phyloP scores from a whole-genome alignment of 2,113 vertebrate species.

The human (Homo sapiens) region DNA sequence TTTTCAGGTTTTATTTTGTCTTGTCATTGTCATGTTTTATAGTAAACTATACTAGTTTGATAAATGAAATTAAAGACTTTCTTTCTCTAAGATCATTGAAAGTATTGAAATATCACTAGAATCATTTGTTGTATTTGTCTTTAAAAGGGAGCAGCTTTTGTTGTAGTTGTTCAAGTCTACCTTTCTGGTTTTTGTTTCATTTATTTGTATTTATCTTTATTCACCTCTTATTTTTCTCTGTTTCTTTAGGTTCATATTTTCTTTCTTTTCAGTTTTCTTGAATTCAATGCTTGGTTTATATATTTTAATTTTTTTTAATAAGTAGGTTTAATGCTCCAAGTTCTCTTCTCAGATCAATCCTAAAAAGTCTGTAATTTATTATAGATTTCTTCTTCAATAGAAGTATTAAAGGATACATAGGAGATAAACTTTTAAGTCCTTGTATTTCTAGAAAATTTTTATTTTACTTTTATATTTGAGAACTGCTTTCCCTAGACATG shows the following conservation, averaged over 20 bases:
- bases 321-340: neutral
- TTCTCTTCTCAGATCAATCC: neutral
- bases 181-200: neutral
- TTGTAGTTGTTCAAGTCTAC: neutral
- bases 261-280: neutral
- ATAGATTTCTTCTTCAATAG: neutral
- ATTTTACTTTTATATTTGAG: neutral
- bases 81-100: neutral
- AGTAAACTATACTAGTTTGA: neutral
- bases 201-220: neutral
- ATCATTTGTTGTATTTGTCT: neutral
- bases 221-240: neutral
- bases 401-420: neutral
- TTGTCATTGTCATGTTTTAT: conserved; percentile 11
- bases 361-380: neutral
- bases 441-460: neutral
- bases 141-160: neutral
- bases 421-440: neutral
- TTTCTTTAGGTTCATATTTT: neutral
- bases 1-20: neutral
- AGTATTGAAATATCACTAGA: neutral
- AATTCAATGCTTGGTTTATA: neutral
- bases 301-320: neutral
- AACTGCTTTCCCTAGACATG: neutral
- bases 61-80: neutral